phyloP scores from a whole-genome alignment of 2,797 vertebrate genomes.

The Naso thynnoides region DNA sequence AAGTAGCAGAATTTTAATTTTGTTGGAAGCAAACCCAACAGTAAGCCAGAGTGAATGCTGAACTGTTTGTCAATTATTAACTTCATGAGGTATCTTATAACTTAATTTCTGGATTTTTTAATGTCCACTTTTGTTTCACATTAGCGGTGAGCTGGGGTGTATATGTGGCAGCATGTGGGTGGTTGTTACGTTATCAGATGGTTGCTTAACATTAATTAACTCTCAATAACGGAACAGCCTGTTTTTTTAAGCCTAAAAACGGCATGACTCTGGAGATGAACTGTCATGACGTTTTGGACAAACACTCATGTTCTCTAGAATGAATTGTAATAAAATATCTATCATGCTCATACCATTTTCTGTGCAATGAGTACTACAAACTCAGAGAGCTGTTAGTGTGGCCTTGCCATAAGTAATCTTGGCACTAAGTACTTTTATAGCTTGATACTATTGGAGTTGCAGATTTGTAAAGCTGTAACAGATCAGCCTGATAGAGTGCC shows the following conservation, averaged over 20 bases:
- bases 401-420: neutral
- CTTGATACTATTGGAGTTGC: too few relatives aligned
- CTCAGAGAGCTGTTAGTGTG: too few relatives aligned
- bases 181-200: conserved; percentile 38
- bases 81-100: conserved; percentile 43
- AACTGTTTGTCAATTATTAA: conserved; percentile 39
- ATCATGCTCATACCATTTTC: neutral
- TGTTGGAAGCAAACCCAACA: neutral
- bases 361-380: too few relatives aligned
- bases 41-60: conserved; percentile 29
- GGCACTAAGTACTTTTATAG: too few relatives aligned
- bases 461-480: neutral
- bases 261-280: neutral
- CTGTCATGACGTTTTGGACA: neutral
- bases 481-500: too few relatives aligned
- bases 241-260: conserved; percentile 9
- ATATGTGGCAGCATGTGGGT: conserved; percentile 19
- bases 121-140: conserved; percentile 38
- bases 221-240: neutral
- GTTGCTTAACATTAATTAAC: conserved; percentile 36
- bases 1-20: conserved; percentile 4
- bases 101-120: conserved; percentile 26
- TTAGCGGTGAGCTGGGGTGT: conserved; percentile 32
- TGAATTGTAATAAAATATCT: neutral
- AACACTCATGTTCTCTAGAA: neutral